Evolutionary conservation across 2,797 vertebrate genomes (phyloP), one percentile per base, ranked within the genome.

Genomic region (Danio aesculapii): DNA sequence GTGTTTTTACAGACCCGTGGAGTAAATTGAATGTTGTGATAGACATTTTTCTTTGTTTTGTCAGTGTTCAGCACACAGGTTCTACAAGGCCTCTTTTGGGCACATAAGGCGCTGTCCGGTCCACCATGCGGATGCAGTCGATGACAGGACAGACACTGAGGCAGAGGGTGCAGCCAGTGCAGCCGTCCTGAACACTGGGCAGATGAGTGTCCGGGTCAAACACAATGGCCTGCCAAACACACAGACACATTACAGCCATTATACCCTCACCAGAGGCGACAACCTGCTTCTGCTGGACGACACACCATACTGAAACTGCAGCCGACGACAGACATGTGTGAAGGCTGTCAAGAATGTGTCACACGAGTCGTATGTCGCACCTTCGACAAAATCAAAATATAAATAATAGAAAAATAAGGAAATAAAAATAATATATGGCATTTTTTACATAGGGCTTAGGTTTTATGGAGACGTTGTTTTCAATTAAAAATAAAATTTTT

Each of bases 101-200:
- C 85, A 92, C 88, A 58, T 95, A 95, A 83, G 94, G 94, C 43
- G 94, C 95, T 90, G 93, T 94, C 93, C 95, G 94, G 93, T 95
- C 86, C 92, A 96, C 94, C 96, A 96, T 96, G 87, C 77, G 91
- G 94, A 97, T 96, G 93, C 95, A 96, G 93, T 95, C 92, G 84
- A 95, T 92, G 90, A 97, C 90, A 79, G 96, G 96, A 89, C 95
- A 97, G 89, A 97, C 91, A 30, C 95, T 95, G 87, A 95, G 90
- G 79, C 95, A 96, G 82, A 96, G 94, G 63, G 95, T 95, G 85
- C 96, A 96, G 89, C 95, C 95, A 0, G 95, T 97, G 8, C 96
- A 97, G 86, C 87, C 90, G 87, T 95, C 95, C 21, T 89, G 93
- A 49, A 97, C 85, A 2, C 84, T 82, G 82, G 95, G 95, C 90